phyloP scores from a whole-genome alignment of 2,113 vertebrate genomes.

The Paracanthobrama guichenoti region DNA sequence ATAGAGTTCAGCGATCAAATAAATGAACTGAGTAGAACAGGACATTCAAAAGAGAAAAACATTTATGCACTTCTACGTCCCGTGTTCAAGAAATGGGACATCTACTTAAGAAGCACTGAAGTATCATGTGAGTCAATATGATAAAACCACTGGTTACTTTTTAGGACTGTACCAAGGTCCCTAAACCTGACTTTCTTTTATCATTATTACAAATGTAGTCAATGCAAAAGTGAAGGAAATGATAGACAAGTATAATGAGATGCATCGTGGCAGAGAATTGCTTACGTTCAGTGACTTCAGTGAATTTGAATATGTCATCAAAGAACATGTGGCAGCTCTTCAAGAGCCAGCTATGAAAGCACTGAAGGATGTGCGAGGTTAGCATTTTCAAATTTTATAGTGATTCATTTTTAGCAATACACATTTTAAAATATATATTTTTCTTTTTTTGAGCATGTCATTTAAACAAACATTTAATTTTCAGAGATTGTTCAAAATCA shows the following conservation, averaged over 20 bases:
- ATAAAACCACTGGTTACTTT: not conserved
- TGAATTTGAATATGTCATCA: slow-evolving; percentile 15
- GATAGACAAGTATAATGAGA: slow-evolving; percentile 25
- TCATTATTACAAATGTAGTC: not conserved
- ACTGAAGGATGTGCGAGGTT: slow-evolving; percentile 8
- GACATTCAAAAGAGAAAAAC: slow-evolving; percentile 28
- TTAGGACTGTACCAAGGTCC: not conserved
- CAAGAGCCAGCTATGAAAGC: slow-evolving; percentile 19
- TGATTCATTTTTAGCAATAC: not conserved
- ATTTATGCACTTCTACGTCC: slow-evolving; percentile 9
- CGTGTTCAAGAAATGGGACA: slow-evolving; percentile 37
- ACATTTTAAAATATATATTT: too few relatives aligned
- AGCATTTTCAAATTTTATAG: not conserved
- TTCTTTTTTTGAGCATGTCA: not conserved
- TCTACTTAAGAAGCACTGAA: slow-evolving; percentile 1
- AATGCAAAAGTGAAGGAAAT: not conserved
- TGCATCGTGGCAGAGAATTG: slow-evolving; percentile 37
- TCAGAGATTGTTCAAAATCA: slow-evolving; percentile 25
- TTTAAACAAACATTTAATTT: not conserved
- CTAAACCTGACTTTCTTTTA: not conserved
- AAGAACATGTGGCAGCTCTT: slow-evolving; percentile 19
- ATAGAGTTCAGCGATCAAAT: slow-evolving; percentile 19
- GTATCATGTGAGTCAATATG: not conserved
- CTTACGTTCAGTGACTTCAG: slow-evolving; percentile 4
- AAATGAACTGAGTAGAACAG: slow-evolving; percentile 22